Evolutionary conservation across 2,797 vertebrate species (phyloP), one percentile per base, ranked within the genome.

Genomic region (Emys orbicularis): DNA sequence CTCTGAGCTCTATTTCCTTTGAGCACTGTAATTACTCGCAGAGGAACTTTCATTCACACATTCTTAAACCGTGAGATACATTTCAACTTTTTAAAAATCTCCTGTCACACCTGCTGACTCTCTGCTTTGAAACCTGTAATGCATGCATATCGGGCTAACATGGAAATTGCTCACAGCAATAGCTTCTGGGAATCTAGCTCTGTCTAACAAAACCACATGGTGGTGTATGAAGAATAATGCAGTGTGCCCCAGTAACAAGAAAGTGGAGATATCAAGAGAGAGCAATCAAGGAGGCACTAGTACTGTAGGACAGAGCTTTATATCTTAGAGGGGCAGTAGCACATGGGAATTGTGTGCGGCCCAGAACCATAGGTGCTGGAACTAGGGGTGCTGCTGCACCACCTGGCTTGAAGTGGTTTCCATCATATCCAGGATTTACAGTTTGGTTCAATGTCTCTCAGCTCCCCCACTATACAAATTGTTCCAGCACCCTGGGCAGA

Each of bases 61-160:
- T 96, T 93, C 94, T 96, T 92, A 95, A 97, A 94, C 97, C 92
- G 89, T 89, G 93, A 95, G 86, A 93, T 81, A 56, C 88, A 96
- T 83, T 72, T 88, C 79, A 92, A 84, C 61, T 44, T 65, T 79
- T 41, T 49, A 10, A 13, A 80, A 90, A 65, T 96, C 93, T 90
- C 84, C 81, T 95, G 88, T 96, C 90, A 77, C 89, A 82, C 88
- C 95, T 97, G 90, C 94, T 96, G 91, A 81, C 76, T 95, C 53
- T 83, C 57, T 86, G 59, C 80, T 96, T 94, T 97, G 92, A 95
- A 92, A 93, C 90, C 94, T 95, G 54, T 97, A 97, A 98, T 96
- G 95, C 93, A 95, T 90, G 49, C 84, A 80, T 95, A 88, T 97
- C 85, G 94, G 87, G 79, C 90, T 97, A 86, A 83, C 82, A 77